Percentiles rank a stretch among this genome's conserved stretches.
Evolutionary conservation across 2,113 vertebrate genomes (phyloP).

Genomic region (Plectropomus leopardus): DNA sequence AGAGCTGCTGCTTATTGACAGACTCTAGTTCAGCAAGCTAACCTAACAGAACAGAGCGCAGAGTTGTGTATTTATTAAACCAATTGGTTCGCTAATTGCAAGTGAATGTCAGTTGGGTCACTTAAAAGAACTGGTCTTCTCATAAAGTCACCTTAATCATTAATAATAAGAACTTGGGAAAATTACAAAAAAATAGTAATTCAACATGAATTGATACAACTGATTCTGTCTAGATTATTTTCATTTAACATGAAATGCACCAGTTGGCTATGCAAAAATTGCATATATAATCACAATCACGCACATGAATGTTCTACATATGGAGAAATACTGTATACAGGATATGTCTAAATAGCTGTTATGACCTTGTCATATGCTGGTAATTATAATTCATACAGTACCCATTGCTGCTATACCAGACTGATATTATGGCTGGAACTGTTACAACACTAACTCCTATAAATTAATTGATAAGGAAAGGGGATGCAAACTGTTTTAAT

Average conservation of each 20-base stretch:
- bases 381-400: neutral
- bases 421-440: neutral
- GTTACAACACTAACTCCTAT: neutral
- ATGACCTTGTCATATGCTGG: neutral
- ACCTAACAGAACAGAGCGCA: too few relatives aligned
- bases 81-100: too few relatives aligned
- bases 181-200: neutral
- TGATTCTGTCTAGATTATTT: neutral
- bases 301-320: neutral
- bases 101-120: too few relatives aligned
- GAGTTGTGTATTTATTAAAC: too few relatives aligned
- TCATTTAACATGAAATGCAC: neutral
- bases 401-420: neutral
- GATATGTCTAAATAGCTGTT: neutral
- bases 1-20: too few relatives aligned
- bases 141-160: neutral
- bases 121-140: too few relatives aligned
- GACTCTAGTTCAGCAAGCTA: too few relatives aligned
- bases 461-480: constrained; percentile 5
- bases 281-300: neutral
- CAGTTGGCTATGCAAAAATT: neutral
- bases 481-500: neutral
- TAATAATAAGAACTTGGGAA: neutral
- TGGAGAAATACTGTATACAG: neutral
- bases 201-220: neutral